These are phyloP conservation scores for Polydrusus pterygomalis DNA, from an alignment of 2,888 invertebrate genomes.

Conservation along the genomic window DNA sequence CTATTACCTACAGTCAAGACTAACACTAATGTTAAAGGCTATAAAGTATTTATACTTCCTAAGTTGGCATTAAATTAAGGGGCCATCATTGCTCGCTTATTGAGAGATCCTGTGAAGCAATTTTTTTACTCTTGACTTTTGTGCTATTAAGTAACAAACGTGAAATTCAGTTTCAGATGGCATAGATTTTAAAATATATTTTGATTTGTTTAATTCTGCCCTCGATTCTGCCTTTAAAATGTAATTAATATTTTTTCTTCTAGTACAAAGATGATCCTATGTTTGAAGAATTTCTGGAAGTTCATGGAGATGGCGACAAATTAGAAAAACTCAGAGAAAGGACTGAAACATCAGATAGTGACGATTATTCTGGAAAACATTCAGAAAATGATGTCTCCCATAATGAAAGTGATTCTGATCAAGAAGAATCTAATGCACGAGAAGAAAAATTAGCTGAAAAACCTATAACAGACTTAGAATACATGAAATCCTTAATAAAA, in stretches of 20 bases:
- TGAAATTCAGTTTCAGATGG: too few species aligned
- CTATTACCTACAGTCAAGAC: too few species aligned
- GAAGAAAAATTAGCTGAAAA: constrained; percentile 79
- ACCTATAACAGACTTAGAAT: constrained; percentile 84
- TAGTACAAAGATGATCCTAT: constrained; percentile 90
- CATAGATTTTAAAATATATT: too few species aligned
- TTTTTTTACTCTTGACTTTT: too few species aligned
- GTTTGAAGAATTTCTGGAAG: constrained; percentile 91
- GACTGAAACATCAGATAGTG: constrained; percentile 68
- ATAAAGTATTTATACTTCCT: too few species aligned
- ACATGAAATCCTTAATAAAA: constrained; percentile 81
- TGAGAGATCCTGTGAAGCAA: too few species aligned
- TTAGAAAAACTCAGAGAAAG: constrained; percentile 68
- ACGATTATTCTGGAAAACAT: constrained; percentile 66
- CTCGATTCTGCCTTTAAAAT: too few species aligned
- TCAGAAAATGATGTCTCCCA: constrained; percentile 59
- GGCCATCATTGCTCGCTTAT: too few species aligned
- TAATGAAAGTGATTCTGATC: constrained; percentile 57
- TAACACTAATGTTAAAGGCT: too few species aligned
- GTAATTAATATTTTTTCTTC: constrained; percentile 20
- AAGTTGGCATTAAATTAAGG: too few species aligned
- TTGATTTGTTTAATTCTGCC: too few species aligned
- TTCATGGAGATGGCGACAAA: constrained; percentile 78
- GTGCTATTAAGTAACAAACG: too few species aligned
- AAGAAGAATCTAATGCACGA: constrained; percentile 57